Percentiles rank a stretch among this genome's conserved stretches.
Evolutionary conservation across 2,113 vertebrate species (phyloP).

Genomic region (Capricornis sumatraensis): DNA sequence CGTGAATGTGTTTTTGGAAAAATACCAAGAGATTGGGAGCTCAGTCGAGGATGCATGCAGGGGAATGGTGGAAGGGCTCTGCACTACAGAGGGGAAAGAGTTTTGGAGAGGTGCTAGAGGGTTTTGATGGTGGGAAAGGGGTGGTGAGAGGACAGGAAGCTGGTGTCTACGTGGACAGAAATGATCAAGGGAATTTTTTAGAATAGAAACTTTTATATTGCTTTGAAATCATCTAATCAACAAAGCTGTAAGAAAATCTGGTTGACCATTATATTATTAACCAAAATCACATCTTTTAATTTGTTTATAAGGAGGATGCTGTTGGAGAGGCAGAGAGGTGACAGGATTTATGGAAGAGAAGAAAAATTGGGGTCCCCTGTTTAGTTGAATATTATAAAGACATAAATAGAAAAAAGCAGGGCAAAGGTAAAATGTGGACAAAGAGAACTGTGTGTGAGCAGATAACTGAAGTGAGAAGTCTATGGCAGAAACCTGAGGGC

Average conservation of each 20-base stretch:
- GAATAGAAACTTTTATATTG: not conserved
- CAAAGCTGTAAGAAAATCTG: not conserved
- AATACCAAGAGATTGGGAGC: not conserved
- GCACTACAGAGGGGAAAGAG: not conserved
- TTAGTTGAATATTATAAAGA: not conserved
- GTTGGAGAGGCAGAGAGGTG: not conserved
- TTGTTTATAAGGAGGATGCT: not conserved
- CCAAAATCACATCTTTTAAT: not conserved
- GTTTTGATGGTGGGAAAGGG: not conserved
- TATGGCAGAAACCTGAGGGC: not conserved
- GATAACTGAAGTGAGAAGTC: not conserved
- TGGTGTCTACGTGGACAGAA: not conserved
- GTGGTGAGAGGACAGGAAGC: not conserved
- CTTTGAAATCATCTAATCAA: not conserved
- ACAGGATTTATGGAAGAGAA: not conserved
- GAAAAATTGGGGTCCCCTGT: not conserved
- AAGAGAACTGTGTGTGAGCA: not conserved
- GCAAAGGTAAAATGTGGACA: not conserved
- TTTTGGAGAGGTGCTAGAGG: not conserved
- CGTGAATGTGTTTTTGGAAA: not conserved
- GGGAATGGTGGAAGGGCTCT: no score
- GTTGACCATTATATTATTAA: not conserved
- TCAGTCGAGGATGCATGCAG: not conserved
- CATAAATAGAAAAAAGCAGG: not conserved
- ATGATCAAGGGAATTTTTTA: not conserved